Conservation (phyloP, 2,797 vertebrate species). For the Chelmon rostratus region DNA sequence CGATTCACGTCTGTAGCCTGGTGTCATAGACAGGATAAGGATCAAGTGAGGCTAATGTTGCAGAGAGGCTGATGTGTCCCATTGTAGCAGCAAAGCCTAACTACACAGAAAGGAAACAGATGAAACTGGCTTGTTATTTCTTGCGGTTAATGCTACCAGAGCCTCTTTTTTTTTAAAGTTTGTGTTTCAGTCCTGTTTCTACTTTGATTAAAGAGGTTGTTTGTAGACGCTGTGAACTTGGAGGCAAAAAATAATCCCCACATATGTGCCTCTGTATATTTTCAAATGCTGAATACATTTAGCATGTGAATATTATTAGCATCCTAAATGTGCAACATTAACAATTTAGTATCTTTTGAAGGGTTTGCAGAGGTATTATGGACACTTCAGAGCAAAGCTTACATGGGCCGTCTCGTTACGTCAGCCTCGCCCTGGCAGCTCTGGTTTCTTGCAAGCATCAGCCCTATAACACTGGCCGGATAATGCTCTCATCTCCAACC, state of each 20-base stretch:
- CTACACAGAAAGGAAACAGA: neutral
- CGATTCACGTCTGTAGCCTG: constrained; percentile 26
- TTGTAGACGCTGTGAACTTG: neutral
- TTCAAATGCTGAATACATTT: constrained; percentile 1
- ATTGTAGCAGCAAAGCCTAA: constrained; percentile 12
- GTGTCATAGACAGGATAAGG: constrained; percentile 30
- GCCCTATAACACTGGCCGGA: constrained; percentile 34
- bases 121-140: neutral
- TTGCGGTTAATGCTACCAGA: neutral
- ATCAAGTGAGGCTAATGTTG: constrained; percentile 49
- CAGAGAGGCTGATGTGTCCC: constrained; percentile 16
- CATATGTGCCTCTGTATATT: neutral
- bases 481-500: constrained; percentile 44
- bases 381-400: constrained; percentile 18
- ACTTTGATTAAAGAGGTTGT: constrained; percentile 5
- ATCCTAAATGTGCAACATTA: constrained; percentile 25
- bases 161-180: too few relatives aligned
- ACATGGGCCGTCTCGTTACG: neutral
- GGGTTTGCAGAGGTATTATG: constrained; percentile 12
- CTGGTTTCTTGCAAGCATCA: constrained; percentile 31
- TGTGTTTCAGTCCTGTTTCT: constrained; percentile 5
- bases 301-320: constrained; percentile 17
- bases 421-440: constrained; percentile 26
- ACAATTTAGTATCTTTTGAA: neutral
- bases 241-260: constrained; percentile 24